Base-by-base conservation (phyloP, 2,888 invertebrate genomes). In the Venusia cambrica region DNA sequence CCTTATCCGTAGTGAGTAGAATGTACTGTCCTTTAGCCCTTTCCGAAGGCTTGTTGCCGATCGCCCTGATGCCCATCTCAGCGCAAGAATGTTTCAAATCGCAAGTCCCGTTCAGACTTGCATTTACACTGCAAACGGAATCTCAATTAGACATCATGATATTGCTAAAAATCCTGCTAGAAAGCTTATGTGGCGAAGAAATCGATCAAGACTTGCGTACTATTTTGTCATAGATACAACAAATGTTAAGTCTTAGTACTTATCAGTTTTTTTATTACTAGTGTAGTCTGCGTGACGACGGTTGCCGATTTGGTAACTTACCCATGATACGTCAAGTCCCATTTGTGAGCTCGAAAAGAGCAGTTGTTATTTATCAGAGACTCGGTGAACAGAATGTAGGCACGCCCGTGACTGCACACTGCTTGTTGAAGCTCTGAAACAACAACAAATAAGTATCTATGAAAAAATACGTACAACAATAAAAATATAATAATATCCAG, bases 351-450 rank as follows among this genome's bases (percentile, higher is more conserved):
- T 57, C 76, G 80, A 40, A 90, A 90, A 0, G 80, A 78, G 49
- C 90, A 91, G 51, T 89, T 88, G 2, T 54, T 61, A 44, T 63
- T 73, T 10, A 83, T 59, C 47, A 91, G 57, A 0, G 90, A 89
- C 54, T 91, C 90, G 0, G 87, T 90, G 45, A 91, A 89, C 14
- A 90, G 85, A 1, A 88, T 47, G 43, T 90, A 89, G 0, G 91
- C 84, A 2, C 90, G 83, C 1, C 90, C 90, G 48, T 92, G 91
- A 24, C 90, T 91, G 68, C 91, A 92, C 36, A 90, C 80, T 1
- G 90, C 88, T 64, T 85, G 79, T 31, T 83, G 68, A 4, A 90
- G 52, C 37, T 49, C 90, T 90, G 49, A 4, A 51, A 33, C 16
- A 33, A 29, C n/a, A 3, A 21, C 3, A 4, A 13, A 6, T 2